These are phyloP conservation scores for Drymodes brunneopygia DNA, from an alignment of 2,113 vertebrate species.

Conservation along the genomic window DNA sequence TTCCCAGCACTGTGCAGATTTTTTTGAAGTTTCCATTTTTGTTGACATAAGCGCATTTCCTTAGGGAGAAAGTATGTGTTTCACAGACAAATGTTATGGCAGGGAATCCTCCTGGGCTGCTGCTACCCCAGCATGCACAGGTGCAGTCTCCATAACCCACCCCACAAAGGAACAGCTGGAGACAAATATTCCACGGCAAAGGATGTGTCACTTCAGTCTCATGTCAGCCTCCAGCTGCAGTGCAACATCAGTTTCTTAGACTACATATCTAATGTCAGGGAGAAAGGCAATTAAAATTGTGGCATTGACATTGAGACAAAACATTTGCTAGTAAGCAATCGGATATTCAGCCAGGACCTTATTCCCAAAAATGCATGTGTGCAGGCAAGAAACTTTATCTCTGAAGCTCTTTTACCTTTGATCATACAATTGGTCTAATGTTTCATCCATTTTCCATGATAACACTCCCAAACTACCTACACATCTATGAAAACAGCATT, in stretches of 20 bases:
- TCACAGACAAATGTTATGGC: slow-evolving; percentile 21
- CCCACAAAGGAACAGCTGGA: background rate
- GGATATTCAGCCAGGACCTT: background rate
- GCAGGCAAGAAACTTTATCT: background rate
- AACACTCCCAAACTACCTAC: background rate
- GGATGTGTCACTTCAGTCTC: background rate
- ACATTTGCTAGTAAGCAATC: background rate
- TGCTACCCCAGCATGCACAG: background rate
- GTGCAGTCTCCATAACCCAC: background rate
- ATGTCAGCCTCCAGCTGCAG: slow-evolving; percentile 19
- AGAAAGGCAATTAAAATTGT: slow-evolving; percentile 37
- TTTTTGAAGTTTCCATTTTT: slow-evolving; percentile 30
- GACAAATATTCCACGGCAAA: background rate
- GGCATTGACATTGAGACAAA: background rate
- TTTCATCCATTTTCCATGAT: background rate
- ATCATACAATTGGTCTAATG: background rate
- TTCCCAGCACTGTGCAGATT: background rate
- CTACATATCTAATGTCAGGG: background rate
- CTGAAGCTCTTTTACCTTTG: background rate
- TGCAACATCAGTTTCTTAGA: background rate
- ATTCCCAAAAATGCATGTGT: background rate
- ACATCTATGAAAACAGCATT: accelerated
- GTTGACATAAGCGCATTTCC: slow-evolving; percentile 35
- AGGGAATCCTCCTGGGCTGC: slow-evolving; percentile 16
- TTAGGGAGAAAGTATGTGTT: slow-evolving; percentile 11